These are phyloP conservation scores for Chlorodrepanis virens DNA, from an alignment of 2,113 vertebrate genomes.

Conservation along the genomic window DNA sequence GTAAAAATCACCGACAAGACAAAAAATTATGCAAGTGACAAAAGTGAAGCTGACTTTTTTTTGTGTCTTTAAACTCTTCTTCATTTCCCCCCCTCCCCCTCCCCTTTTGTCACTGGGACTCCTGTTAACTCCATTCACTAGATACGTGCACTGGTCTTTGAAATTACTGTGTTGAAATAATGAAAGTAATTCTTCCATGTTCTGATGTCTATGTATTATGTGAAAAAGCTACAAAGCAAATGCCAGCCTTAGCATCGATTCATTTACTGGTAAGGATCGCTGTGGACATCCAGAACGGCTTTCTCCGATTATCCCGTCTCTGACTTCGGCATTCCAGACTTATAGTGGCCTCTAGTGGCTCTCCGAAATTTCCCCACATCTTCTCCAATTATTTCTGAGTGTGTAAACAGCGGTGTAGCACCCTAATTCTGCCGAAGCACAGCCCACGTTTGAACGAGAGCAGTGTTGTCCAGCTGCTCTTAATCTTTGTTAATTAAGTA, in stretches of 20 bases:
- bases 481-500: neutral
- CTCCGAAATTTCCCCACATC: neutral
- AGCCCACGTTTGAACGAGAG: neutral
- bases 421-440: neutral
- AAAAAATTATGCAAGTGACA: neutral
- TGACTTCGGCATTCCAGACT: neutral
- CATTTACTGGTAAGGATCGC: neutral
- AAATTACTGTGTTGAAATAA: neutral
- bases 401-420: neutral
- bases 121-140: neutral
- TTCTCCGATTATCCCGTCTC: neutral
- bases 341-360: constrained; percentile 36
- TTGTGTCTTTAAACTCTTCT: neutral
- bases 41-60: neutral
- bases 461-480: neutral
- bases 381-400: neutral
- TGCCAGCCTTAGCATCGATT: neutral
- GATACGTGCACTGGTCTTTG: neutral
- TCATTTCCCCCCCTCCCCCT: rapidly evolving
- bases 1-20: neutral
- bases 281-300: neutral
- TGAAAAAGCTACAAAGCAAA: neutral
- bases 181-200: neutral
- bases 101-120: neutral
- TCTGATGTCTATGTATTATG: neutral